These are phyloP conservation scores for Hycleus phaleratus DNA, from an alignment of 1,140 invertebrate species.

Conservation along the genomic window DNA sequence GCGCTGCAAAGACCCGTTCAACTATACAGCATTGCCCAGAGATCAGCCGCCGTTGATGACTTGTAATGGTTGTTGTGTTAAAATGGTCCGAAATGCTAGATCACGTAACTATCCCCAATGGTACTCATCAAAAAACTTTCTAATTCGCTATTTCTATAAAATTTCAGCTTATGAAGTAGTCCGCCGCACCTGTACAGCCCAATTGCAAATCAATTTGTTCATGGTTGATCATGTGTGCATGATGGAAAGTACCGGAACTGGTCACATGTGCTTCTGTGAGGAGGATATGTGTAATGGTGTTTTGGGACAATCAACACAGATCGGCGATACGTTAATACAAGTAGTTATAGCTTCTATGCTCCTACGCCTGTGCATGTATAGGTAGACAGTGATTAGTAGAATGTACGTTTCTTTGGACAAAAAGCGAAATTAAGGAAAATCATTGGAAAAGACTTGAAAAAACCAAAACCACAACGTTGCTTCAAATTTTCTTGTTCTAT, in stretches of 20 bases:
- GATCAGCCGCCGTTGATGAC: constrained; percentile 77
- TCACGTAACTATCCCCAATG: constrained; percentile 60
- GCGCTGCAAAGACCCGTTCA: constrained; percentile 85
- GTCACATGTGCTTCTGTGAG: constrained; percentile 97
- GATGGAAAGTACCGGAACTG: constrained; percentile 92
- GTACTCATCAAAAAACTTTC: background rate
- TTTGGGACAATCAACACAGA: background rate
- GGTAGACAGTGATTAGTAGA: constrained; percentile 23
- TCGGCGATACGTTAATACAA: constrained; percentile 19
- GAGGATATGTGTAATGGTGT: constrained; percentile 85
- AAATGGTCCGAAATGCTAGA: constrained; percentile 84
- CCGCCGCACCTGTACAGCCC: constrained; percentile 81
- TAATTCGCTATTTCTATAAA: constrained; percentile 11
- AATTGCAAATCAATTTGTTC: constrained; percentile 91
- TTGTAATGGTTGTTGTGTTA: constrained; percentile 89
- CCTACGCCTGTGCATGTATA: constrained; percentile 32
- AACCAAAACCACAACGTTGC: too few relatives aligned
- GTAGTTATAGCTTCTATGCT: constrained; percentile 23
- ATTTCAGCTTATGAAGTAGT: constrained; percentile 80
- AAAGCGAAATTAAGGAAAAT: too few relatives aligned
- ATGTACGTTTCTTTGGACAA: too few relatives aligned
- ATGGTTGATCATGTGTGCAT: constrained; percentile 98
- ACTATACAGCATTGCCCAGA: constrained; percentile 76
- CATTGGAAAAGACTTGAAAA: too few relatives aligned
- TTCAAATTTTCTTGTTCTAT: too few relatives aligned